phyloP scores from a whole-genome alignment of 2,113 vertebrate genomes.

The Bubo blakistoni region DNA sequence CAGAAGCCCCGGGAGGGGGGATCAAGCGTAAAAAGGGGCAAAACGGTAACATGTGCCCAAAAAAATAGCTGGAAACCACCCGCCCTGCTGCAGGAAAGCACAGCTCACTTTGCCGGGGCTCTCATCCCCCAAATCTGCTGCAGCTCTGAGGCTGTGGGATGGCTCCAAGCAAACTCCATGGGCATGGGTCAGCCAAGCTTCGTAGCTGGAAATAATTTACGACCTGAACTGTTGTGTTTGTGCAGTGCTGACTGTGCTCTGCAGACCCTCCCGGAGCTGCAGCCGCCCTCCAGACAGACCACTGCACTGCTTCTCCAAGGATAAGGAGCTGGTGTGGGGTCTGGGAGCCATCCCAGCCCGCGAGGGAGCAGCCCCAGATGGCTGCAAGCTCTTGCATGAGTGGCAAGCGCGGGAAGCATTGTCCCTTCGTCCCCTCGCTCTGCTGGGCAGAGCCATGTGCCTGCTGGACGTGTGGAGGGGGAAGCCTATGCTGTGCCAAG shows the following conservation, averaged over 20 bases:
- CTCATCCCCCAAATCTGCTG: not conserved
- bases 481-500: rapidly evolving
- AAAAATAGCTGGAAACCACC: not conserved
- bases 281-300: not conserved
- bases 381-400: not conserved
- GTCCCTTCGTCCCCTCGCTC: not conserved
- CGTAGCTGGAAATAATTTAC: not conserved
- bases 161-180: not conserved
- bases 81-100: not conserved
- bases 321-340: rapidly evolving
- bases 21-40: not conserved
- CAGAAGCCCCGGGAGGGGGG: not conserved
- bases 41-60: not conserved
- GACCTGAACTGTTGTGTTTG: not conserved
- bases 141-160: not conserved
- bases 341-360: not conserved
- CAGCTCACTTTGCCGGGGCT: not conserved
- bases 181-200: not conserved
- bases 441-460: not conserved
- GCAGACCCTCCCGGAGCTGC: not conserved
- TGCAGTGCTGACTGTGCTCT: not conserved
- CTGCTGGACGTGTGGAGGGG: rapidly evolving
- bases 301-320: rapidly evolving
- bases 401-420: rapidly evolving
- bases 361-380: too few species aligned